Percentiles rank a stretch among this genome's conserved stretches.
Conservation (phyloP, 1,140 invertebrate species). For the Hycleus phaleratus region DNA sequence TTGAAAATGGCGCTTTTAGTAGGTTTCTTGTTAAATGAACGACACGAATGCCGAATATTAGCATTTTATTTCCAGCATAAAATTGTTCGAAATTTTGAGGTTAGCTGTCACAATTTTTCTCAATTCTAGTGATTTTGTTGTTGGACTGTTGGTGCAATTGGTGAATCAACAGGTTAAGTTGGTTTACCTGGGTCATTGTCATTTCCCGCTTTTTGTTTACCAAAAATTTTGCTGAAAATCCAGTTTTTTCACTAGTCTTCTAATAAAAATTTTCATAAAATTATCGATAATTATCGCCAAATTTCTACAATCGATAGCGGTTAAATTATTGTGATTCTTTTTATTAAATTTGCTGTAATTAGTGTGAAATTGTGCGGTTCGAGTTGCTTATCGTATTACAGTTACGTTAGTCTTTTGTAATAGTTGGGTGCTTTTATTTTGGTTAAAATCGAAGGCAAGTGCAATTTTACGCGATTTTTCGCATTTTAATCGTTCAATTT, state of each 20-base stretch:
- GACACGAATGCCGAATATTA: no score
- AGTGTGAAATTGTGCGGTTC: background rate
- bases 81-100: no score
- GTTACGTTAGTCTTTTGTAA: background rate
- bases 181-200: slow-evolving; percentile 3
- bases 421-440: background rate
- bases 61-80: no score
- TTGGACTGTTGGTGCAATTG: no score
- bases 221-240: slow-evolving; percentile 6
- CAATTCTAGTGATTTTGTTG: no score
- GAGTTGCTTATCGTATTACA: background rate
- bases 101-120: no score
- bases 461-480: background rate
- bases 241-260: background rate
- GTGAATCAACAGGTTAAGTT: background rate
- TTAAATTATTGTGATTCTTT: background rate
- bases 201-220: slow-evolving; percentile 12
- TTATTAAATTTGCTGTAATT: background rate
- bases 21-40: no score
- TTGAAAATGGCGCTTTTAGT: no score
- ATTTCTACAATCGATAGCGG: background rate
- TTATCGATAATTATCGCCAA: no score
- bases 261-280: background rate
- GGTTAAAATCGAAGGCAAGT: background rate
- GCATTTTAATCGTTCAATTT: background rate